phyloP scores from a whole-genome alignment of 2,113 vertebrate species.

The Diglossa brunneiventris region DNA sequence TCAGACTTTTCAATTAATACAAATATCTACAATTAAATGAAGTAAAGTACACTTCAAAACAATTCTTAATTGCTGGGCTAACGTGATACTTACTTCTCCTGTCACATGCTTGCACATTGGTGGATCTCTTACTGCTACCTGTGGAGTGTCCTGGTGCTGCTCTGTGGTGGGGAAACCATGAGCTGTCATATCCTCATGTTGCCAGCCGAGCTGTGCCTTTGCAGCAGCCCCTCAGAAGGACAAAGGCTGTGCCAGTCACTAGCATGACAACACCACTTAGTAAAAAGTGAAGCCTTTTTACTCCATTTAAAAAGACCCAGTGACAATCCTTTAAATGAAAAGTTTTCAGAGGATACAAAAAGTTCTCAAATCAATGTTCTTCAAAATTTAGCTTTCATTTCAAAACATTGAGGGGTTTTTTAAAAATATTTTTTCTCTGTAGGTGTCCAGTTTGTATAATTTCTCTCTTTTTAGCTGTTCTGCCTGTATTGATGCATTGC shows the following conservation, averaged over 20 bases:
- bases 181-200: fast-evolving
- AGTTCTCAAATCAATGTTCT: background rate
- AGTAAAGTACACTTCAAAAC: background rate
- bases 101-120: background rate
- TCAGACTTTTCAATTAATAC: background rate
- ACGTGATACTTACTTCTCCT: background rate
- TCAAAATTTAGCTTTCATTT: background rate
- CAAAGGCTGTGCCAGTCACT: background rate
- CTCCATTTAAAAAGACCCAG: background rate
- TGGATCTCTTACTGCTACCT: background rate
- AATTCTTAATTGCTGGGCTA: background rate
- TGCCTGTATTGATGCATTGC: background rate
- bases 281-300: background rate
- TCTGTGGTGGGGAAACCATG: background rate
- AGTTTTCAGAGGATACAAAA: background rate
- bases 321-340: background rate
- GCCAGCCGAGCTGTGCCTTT: background rate
- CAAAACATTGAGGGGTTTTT: background rate
- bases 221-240: background rate
- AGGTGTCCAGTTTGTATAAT: background rate
- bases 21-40: background rate
- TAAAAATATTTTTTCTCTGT: background rate
- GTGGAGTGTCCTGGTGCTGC: background rate
- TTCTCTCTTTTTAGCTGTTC: background rate
- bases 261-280: background rate